Percentiles rank a stretch among this genome's conserved stretches.
Conservation (phyloP, 2,113 vertebrate species). For the Perca schrenkii region DNA sequence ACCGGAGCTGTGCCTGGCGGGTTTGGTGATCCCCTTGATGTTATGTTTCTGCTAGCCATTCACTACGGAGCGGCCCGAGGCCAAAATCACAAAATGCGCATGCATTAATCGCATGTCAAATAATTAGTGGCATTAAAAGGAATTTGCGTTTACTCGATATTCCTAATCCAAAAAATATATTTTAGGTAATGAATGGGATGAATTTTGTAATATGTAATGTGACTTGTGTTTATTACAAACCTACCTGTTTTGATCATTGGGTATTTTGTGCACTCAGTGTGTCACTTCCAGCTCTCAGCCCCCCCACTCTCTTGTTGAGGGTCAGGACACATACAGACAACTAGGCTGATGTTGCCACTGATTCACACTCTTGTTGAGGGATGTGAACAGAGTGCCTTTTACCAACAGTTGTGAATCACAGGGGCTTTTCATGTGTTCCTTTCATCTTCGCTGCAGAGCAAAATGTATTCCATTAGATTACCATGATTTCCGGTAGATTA, state of each 20-base stretch:
- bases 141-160: too few relatives aligned
- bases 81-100: too few relatives aligned
- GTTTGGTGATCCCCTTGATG: too few relatives aligned
- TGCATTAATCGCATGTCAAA: too few relatives aligned
- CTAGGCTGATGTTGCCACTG: conserved; percentile 31
- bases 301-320: not conserved
- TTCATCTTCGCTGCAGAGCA: conserved; percentile 67
- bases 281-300: not conserved
- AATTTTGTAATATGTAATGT: not conserved
- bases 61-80: too few relatives aligned
- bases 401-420: conserved; percentile 58
- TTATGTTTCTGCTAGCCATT: too few relatives aligned
- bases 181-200: not conserved
- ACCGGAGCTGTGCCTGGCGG: too few relatives aligned
- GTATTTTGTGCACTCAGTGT: conserved; percentile 7
- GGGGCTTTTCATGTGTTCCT: conserved; percentile 66
- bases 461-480: conserved; percentile 75
- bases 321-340: conserved; percentile 35
- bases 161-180: not conserved
- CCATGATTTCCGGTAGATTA: conserved; percentile 66
- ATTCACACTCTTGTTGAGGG: conserved; percentile 48
- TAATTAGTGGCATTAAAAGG: too few relatives aligned
- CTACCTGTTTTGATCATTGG: not conserved
- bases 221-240: not conserved
- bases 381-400: conserved; percentile 63